These are phyloP conservation scores for Coturnix japonica DNA, from an alignment of 2,113 vertebrate genomes.

Conservation along the genomic window DNA sequence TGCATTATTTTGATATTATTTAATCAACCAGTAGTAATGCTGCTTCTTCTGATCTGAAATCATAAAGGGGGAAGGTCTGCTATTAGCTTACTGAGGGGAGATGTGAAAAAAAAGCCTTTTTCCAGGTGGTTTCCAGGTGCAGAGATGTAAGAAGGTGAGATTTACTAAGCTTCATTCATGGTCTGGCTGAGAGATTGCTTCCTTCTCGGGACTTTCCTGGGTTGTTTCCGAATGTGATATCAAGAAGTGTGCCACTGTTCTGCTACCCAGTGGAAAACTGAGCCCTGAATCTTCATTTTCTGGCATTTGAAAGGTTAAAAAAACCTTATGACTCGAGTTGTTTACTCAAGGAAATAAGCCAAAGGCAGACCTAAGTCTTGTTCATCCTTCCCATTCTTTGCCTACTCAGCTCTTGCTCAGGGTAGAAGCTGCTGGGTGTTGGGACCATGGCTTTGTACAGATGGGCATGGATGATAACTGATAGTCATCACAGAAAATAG, in stretches of 20 bases:
- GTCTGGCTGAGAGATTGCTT: not conserved
- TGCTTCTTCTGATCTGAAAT: not conserved
- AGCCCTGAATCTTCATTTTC: not conserved
- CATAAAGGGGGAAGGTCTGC: not conserved
- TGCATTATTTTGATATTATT: not conserved
- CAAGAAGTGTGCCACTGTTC: not conserved
- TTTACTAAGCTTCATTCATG: not conserved
- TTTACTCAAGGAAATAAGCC: not conserved
- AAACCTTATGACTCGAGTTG: not conserved
- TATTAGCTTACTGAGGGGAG: not conserved
- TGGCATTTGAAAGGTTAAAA: not conserved
- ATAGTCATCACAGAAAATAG: not conserved
- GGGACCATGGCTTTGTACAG: not conserved
- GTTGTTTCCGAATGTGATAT: not conserved
- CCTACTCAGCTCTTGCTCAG: not conserved
- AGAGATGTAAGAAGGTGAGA: not conserved
- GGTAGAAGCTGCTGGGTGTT: not conserved
- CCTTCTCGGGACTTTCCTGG: fast-evolving
- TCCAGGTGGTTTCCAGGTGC: not conserved
- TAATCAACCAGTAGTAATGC: not conserved
- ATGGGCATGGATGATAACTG: not conserved
- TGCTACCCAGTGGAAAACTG: not conserved
- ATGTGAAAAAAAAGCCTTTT: not conserved
- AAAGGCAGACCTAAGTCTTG: not conserved
- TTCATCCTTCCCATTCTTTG: not conserved